Evolutionary conservation across 2,888 invertebrate species (phyloP), one percentile per base, ranked within the genome.

Genomic region (Agrochola macilenta): DNA sequence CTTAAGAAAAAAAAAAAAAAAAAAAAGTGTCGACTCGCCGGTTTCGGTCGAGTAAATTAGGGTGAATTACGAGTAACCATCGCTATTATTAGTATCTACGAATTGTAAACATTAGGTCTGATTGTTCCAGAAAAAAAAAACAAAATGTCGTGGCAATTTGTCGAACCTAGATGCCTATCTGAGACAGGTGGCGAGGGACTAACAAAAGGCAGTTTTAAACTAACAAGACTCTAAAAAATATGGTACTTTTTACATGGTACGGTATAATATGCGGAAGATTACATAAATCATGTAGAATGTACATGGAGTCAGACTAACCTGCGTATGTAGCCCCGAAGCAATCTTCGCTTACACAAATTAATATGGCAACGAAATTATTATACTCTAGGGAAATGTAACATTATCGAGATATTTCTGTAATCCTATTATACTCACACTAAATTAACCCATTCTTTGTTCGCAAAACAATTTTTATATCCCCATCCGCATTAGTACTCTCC

Each of bases 401-500:
- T 2, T 43, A 52, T 17, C 2, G 23, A 52, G 7, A 73, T 26
- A 30, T 23, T 39, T 5, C 39, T 11, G 2, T 17, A 57, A 68
- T 7, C n/a, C 9, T 20, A 66, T 30, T 20, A 39, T 5, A 69
- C 11, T 46, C 11, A 7, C 26, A 35, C 30, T 23, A 39, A 66
- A 70, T 73, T 23, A 69, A 74, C 20, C n/a, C 1, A 68, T 72
- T 65, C 39, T 35, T 69, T 79, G 68, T 60, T 70, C 75, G 77
- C 49, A 80, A 78, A 74, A n/a, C 39, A 14, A 68, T 65, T 78
- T 74, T 84, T 72, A 73, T 79, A 84, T 75, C 54, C 69, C 74
- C 69, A 83, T 81, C 71, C 79, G 65, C 79, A 86, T 86, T 80
- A 83, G 68, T 78, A 73, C 79, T 77, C 76, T 78, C 61, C 61